A percentile compares a stretch with the other conserved stretches of the same genome.
Evolutionary conservation across 2,113 vertebrate genomes (phyloP).

Genomic region (Pomatostomus ruficeps): DNA sequence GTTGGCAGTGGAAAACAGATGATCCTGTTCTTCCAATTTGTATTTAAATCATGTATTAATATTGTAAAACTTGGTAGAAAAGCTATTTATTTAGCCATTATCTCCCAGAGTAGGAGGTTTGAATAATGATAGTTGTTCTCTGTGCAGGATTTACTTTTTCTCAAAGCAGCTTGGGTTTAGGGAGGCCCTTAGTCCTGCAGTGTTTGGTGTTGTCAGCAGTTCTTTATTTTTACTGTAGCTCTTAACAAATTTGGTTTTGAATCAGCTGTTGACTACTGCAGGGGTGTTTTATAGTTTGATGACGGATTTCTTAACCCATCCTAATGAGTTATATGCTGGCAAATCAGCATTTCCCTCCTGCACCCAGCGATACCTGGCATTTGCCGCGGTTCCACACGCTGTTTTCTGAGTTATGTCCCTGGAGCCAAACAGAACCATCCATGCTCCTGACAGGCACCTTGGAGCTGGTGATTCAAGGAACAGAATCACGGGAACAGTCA

Average conservation of each 20-base stretch:
- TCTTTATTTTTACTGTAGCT: not conserved
- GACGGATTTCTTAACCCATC: not conserved
- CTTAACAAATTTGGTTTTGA: not conserved
- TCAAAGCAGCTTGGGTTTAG: not conserved
- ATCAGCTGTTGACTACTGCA: not conserved
- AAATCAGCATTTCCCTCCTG: not conserved
- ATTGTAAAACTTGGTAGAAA: not conserved
- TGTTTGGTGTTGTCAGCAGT: not conserved
- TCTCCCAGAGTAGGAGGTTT: not conserved
- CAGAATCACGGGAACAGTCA: not conserved
- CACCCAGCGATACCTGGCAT: accelerated
- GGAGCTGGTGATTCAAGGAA: not conserved
- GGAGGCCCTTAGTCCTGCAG: not conserved
- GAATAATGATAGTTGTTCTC: not conserved
- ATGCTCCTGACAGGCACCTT: not conserved
- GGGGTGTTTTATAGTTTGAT: not conserved
- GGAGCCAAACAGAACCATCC: not conserved
- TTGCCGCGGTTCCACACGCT: not conserved
- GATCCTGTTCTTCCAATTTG: not conserved
- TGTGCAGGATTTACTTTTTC: not conserved
- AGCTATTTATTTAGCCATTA: not conserved
- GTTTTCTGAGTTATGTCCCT: not conserved
- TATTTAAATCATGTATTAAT: not conserved
- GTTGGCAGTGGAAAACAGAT: not conserved
- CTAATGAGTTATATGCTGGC: not conserved